A percentile compares a stretch with the other conserved stretches of the same genome.
Conservation (phyloP, 2,113 vertebrate genomes). For the Rostratula benghalensis region DNA sequence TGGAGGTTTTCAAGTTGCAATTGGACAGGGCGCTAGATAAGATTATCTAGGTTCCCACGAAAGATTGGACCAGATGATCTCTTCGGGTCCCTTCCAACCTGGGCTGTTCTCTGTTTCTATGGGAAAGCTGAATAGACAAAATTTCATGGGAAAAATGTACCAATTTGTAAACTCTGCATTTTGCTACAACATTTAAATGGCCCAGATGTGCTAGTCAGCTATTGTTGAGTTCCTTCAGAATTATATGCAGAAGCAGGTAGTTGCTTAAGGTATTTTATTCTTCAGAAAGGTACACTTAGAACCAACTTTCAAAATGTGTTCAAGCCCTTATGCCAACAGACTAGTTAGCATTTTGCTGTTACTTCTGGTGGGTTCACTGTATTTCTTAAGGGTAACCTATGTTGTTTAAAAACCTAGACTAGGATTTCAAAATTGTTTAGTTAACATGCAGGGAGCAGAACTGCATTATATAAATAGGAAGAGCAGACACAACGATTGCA, state of each 20-base stretch:
- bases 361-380: neutral
- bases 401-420: neutral
- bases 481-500: accelerated
- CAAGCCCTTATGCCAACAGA: neutral
- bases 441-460: neutral
- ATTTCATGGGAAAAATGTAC: neutral
- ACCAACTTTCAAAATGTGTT: neutral
- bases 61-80: neutral
- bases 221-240: neutral
- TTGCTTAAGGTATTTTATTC: neutral
- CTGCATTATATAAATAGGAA: neutral
- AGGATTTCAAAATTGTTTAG: neutral
- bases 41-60: neutral
- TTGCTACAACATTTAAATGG: neutral
- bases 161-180: neutral
- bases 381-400: neutral
- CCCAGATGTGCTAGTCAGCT: neutral
- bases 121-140: neutral
- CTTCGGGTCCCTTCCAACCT: neutral
- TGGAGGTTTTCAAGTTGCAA: neutral
- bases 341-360: neutral
- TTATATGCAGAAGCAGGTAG: neutral
- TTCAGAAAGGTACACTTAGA: neutral
- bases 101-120: neutral
- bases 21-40: neutral